phyloP scores from a whole-genome alignment of 30 jellyfish, hydroid and myxozoan species.

The Nemopilema nomurai region DNA sequence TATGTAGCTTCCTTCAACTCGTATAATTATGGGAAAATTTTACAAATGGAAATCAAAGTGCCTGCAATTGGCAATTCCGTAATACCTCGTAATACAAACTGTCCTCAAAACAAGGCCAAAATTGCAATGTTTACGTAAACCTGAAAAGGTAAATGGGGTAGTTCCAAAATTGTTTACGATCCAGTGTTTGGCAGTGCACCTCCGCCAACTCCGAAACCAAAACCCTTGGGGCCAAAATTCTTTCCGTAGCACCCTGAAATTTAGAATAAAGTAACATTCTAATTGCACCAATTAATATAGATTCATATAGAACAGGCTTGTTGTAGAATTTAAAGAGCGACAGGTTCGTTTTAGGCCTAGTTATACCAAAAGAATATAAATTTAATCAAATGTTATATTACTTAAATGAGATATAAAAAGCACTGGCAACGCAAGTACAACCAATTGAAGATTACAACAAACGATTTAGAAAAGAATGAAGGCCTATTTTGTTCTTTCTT shows the following conservation, averaged over 20 bases:
- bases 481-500: no score
- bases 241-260: constrained; percentile 77
- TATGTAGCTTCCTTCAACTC: no score
- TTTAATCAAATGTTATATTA: no score
- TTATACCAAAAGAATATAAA: no score
- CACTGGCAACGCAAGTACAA: no score
- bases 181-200: constrained; percentile 85
- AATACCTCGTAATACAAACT: neutral
- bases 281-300: no score
- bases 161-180: constrained; percentile 5
- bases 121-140: neutral
- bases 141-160: neutral
- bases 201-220: constrained; percentile 92
- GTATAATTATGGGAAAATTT: neutral
- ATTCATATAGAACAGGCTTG: no score
- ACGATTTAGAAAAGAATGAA: no score
- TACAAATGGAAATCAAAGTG: neutral
- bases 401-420: no score
- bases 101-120: neutral
- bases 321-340: no score
- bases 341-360: no score
- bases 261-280: neutral
- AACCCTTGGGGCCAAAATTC: constrained; percentile 89
- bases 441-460: no score
- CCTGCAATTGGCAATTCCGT: neutral